Percentiles rank a stretch among this genome's conserved stretches.
Conservation (phyloP, 2,113 vertebrate species). For the Pangasianodon gigas region DNA sequence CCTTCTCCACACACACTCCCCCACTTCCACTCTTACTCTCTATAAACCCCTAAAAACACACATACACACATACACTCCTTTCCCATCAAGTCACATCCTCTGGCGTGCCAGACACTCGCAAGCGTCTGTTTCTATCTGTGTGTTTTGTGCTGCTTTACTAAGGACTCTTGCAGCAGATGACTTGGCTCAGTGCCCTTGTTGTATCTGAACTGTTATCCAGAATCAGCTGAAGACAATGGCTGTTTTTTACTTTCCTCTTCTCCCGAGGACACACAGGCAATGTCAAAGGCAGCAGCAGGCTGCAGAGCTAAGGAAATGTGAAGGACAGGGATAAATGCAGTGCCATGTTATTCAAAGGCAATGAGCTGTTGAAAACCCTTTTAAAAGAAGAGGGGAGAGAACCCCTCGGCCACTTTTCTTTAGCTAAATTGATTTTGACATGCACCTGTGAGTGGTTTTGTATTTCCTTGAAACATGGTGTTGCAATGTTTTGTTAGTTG, state of each 20-base stretch:
- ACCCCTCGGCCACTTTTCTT: slow-evolving; percentile 59
- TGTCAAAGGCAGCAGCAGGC: slow-evolving; percentile 52
- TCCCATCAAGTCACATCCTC: slow-evolving; percentile 19
- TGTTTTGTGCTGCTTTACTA: slow-evolving; percentile 48
- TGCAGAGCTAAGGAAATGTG: slow-evolving; percentile 62
- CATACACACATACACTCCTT: slow-evolving; percentile 12
- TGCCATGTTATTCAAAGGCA: slow-evolving; percentile 56
- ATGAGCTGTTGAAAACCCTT: slow-evolving; percentile 54
- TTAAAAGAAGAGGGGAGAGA: slow-evolving; percentile 57
- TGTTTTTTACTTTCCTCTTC: slow-evolving; percentile 56
- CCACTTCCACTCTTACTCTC: slow-evolving; percentile 37
- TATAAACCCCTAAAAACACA: slow-evolving; percentile 37
- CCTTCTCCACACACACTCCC: slow-evolving; percentile 35
- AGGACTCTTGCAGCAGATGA: slow-evolving; percentile 52
- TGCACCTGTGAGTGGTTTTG: slow-evolving; percentile 51
- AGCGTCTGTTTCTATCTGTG: slow-evolving; percentile 60
- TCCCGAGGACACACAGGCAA: slow-evolving; percentile 55
- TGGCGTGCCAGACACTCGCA: slow-evolving; percentile 35
- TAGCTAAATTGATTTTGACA: slow-evolving; percentile 57
- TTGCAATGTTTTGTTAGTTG: slow-evolving; percentile 48
- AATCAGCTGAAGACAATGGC: slow-evolving; percentile 65
- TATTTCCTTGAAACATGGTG: slow-evolving; percentile 64
- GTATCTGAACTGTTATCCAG: slow-evolving; percentile 63
- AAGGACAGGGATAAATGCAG: slow-evolving; percentile 61
- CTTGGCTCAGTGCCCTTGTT: slow-evolving; percentile 58